Conservation (phyloP, 2,113 vertebrate genomes). For the Atractosteus spatula region DNA sequence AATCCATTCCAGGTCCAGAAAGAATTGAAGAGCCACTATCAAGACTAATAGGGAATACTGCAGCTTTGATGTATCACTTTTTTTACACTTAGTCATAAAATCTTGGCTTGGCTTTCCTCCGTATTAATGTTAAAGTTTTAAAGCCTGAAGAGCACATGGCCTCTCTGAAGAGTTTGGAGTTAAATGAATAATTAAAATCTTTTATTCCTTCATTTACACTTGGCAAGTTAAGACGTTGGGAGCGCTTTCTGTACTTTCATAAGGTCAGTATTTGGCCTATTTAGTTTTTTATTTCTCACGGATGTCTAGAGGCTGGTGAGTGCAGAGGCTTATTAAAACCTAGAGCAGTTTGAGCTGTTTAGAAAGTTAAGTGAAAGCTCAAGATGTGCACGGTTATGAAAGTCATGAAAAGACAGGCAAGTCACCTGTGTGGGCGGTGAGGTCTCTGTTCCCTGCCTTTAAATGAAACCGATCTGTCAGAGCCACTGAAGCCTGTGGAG, state of each 20-base stretch:
- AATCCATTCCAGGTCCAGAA: no score
- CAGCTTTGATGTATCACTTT: no score
- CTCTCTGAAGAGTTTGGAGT: constrained; percentile 17
- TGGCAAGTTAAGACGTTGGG: constrained; percentile 43
- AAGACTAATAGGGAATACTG: no score
- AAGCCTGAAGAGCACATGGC: not conserved
- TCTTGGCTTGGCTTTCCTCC: not conserved
- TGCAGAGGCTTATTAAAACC: constrained; percentile 48
- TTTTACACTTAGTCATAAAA: not conserved
- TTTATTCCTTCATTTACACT: constrained; percentile 38
- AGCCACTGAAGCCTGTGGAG: constrained; percentile 50
- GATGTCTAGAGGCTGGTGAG: constrained; percentile 21
- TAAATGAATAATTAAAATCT: constrained; percentile 44
- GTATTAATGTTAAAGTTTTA: not conserved
- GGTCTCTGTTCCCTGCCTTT: constrained; percentile 51
- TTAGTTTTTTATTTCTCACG: constrained; percentile 17
- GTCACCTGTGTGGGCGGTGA: constrained; percentile 44
- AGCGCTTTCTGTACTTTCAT: constrained; percentile 30
- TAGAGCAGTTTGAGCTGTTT: constrained; percentile 14
- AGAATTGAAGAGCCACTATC: no score
- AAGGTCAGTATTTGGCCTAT: constrained; percentile 54
- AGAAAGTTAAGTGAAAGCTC: constrained; percentile 30
- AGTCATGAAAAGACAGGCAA: constrained; percentile 54
- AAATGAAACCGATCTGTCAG: constrained; percentile 72
- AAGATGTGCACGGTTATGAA: constrained; percentile 42